These are phyloP conservation scores for Gulo gulo DNA, from an alignment of 2,113 vertebrate genomes.

Conservation along the genomic window DNA sequence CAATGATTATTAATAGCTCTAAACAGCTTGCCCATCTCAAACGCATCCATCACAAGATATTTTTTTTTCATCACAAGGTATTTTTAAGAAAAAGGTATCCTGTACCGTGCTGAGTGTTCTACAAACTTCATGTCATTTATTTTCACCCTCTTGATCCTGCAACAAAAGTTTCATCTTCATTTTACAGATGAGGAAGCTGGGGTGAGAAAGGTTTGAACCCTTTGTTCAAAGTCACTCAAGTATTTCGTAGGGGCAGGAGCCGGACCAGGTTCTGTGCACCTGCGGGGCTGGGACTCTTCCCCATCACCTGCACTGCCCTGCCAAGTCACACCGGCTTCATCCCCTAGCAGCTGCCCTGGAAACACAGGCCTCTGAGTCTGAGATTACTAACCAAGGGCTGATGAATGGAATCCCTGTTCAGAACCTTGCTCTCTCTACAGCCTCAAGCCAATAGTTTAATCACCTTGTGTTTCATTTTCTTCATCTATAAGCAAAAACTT, in stretches of 20 bases:
- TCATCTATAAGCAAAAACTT: constrained; percentile 52
- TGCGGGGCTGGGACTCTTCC: background rate
- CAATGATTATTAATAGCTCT: background rate
- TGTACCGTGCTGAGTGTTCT: background rate
- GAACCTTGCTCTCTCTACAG: constrained; percentile 20
- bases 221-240: background rate
- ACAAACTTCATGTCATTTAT: background rate
- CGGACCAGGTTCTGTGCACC: background rate
- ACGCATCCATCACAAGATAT: background rate
- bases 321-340: background rate
- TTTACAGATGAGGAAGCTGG: background rate
- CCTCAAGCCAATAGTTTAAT: constrained; percentile 63
- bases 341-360: background rate
- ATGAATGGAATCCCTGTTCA: constrained; percentile 1
- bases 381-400: constrained; percentile 42
- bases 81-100: background rate
- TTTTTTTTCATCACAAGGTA: no score
- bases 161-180: background rate
- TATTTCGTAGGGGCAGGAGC: background rate
- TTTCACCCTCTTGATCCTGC: background rate
- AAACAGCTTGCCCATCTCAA: background rate
- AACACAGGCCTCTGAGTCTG: background rate
- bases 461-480: constrained; percentile 46
- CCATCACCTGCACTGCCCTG: rapidly evolving
- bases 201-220: background rate